Conservation (phyloP, 2,888 invertebrate species). For the Sminthurides aquaticus region DNA sequence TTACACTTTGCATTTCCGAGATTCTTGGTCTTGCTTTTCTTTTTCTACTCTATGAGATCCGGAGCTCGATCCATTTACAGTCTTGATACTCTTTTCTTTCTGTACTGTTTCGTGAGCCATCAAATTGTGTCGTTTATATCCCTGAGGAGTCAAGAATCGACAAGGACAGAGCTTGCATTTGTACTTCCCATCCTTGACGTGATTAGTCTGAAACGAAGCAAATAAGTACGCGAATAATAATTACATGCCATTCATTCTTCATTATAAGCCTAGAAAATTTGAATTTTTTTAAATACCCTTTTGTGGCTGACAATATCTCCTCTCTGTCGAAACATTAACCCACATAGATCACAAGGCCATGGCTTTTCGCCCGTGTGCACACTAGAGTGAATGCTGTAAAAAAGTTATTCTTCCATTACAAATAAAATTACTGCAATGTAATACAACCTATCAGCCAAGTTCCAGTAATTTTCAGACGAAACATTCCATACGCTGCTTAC, state of each 20-base stretch:
- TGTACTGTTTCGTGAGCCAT: no score
- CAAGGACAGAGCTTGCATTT: slow-evolving; percentile 12
- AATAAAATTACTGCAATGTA: neutral
- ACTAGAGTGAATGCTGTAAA: slow-evolving; percentile 10
- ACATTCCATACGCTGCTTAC: slow-evolving; percentile 9
- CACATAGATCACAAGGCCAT: slow-evolving; percentile 19
- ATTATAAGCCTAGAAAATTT: no score
- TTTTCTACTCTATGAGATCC: slow-evolving; percentile 3
- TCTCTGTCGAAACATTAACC: slow-evolving; percentile 14
- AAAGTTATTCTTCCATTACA: no score
- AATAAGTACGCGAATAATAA: no score
- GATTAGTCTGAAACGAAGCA: slow-evolving; percentile 17
- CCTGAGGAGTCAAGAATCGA: slow-evolving; percentile 15
- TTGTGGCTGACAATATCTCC: slow-evolving; percentile 20
- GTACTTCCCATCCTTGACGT: slow-evolving; percentile 15
- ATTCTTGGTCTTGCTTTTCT: neutral
- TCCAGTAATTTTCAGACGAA: no score
- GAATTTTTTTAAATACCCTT: slow-evolving; percentile 15
- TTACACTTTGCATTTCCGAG: slow-evolving; percentile 6
- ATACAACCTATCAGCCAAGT: no score
- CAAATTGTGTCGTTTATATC: slow-evolving; percentile 18
- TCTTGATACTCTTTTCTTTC: neutral
- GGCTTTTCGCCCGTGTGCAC: slow-evolving; percentile 20
- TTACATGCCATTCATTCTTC: no score
- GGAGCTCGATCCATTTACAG: neutral